A percentile compares a stretch with the other conserved stretches of the same genome.
Evolutionary conservation across 2,888 invertebrate genomes (phyloP).

Genomic region (Chloroclystis v-ata): DNA sequence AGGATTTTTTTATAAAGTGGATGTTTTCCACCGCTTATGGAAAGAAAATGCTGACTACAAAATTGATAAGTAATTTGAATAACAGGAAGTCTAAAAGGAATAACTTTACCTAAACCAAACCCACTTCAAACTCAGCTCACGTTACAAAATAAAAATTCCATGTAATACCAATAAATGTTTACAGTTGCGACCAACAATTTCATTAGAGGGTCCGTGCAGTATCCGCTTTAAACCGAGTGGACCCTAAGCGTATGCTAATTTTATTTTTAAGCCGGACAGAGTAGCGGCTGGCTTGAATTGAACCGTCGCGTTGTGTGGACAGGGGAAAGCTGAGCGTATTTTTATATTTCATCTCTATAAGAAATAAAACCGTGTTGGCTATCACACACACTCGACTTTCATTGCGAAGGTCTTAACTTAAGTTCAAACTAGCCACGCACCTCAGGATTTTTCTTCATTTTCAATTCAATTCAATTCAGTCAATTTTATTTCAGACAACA

Average conservation of each 20-base stretch:
- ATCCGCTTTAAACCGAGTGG: slow-evolving; percentile 37
- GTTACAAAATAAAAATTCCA: slow-evolving; percentile 28
- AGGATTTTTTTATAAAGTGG: too few relatives aligned
- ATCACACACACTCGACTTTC: too few relatives aligned
- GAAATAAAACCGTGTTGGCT: too few relatives aligned
- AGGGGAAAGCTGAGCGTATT: background rate
- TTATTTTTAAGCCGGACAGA: slow-evolving; percentile 55
- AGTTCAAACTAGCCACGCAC: too few relatives aligned
- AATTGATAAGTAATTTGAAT: too few relatives aligned
- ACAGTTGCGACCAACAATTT: slow-evolving; percentile 45
- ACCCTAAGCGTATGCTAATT: slow-evolving; percentile 70
- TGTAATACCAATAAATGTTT: slow-evolving; percentile 30
- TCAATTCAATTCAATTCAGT: too few relatives aligned
- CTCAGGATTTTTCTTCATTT: too few relatives aligned
- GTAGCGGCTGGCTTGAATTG: background rate
- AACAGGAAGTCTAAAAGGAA: background rate
- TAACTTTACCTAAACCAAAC: slow-evolving; percentile 6
- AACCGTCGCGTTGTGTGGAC: background rate
- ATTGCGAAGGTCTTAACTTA: too few relatives aligned
- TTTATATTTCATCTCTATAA: too few relatives aligned
- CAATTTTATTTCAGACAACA: too few relatives aligned
- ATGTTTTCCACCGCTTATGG: too few relatives aligned
- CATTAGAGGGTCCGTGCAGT: slow-evolving; percentile 46
- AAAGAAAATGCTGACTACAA: too few relatives aligned
- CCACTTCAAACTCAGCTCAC: slow-evolving; percentile 24